These are phyloP conservation scores for Drosophila ustulata DNA, from an alignment of 2,888 invertebrate species.

Conservation along the genomic window DNA sequence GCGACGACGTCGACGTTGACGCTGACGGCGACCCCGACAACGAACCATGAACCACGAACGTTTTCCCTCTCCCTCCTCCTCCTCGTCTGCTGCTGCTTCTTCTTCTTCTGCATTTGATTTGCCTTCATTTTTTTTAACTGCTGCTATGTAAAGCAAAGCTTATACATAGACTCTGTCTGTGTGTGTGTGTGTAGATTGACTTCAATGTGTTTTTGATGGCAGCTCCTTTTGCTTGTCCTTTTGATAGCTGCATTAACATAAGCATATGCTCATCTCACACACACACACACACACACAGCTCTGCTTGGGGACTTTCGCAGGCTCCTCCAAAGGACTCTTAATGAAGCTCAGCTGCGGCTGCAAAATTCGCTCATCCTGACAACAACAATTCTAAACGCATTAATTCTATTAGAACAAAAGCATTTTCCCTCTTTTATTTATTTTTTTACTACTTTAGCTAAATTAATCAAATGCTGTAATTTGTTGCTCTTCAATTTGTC, in stretches of 20 bases:
- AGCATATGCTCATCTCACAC: neutral
- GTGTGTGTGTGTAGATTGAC: neutral
- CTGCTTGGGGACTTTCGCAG: conserved; percentile 2
- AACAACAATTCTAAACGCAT: neutral
- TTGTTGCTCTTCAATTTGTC: too few relatives aligned
- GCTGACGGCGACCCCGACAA: conserved; percentile 4
- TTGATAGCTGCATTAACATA: conserved; percentile 29
- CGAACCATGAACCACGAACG: conserved; percentile 12
- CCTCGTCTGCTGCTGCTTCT: conserved; percentile 22
- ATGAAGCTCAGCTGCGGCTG: neutral
- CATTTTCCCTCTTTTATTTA: neutral
- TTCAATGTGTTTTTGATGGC: conserved; percentile 9
- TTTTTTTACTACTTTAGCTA: too few relatives aligned
- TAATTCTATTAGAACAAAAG: neutral
- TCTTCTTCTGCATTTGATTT: conserved; percentile 30
- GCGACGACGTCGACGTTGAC: neutral
- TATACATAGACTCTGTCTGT: conserved; percentile 15
- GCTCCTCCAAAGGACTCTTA: neutral
- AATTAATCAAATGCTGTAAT: too few relatives aligned
- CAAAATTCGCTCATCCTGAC: neutral
- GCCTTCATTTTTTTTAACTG: conserved; percentile 40
- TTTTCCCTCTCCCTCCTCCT: neutral
- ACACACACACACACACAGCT: neutral
- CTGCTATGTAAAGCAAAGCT: conserved; percentile 34
- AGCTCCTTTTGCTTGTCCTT: conserved; percentile 24